phyloP scores from a whole-genome alignment of 2,113 vertebrate species.

The Periophthalmodon schlosseri region DNA sequence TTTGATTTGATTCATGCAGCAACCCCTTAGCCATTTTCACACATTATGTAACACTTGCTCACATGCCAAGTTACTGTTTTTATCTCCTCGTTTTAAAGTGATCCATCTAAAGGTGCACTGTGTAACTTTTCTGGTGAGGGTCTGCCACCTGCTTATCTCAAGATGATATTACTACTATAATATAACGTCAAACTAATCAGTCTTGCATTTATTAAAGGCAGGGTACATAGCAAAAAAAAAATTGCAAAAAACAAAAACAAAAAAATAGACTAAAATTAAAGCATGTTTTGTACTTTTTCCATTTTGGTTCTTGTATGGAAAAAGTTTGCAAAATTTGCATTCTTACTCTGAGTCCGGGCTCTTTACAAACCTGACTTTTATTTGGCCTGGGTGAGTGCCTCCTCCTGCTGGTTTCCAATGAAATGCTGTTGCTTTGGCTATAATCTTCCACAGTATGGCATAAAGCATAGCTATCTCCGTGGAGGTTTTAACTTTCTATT shows the following conservation, averaged over 20 bases:
- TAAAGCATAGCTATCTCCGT: too few relatives aligned
- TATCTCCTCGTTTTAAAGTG: conserved; percentile 21
- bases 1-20: conserved; percentile 10
- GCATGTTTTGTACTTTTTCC: too few relatives aligned
- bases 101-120: not conserved
- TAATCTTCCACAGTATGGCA: too few relatives aligned
- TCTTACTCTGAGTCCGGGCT: not conserved
- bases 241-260: too few relatives aligned
- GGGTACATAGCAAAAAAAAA: too few relatives aligned
- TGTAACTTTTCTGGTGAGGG: not conserved
- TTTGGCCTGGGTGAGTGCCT: not conserved
- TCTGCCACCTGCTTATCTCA: not conserved
- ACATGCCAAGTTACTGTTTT: conserved; percentile 30
- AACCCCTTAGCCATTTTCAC: not conserved
- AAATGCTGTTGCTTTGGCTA: not conserved
- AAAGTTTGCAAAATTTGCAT: too few relatives aligned
- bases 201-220: too few relatives aligned
- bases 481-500: too few relatives aligned
- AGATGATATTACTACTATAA: not conserved
- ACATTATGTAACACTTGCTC: conserved; percentile 45
- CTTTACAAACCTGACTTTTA: not conserved
- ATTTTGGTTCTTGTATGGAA: too few relatives aligned
- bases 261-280: too few relatives aligned
- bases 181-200: too few relatives aligned
- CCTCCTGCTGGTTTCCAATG: not conserved